Conservation (phyloP, 2,797 vertebrate species). For the Falco naumanni region DNA sequence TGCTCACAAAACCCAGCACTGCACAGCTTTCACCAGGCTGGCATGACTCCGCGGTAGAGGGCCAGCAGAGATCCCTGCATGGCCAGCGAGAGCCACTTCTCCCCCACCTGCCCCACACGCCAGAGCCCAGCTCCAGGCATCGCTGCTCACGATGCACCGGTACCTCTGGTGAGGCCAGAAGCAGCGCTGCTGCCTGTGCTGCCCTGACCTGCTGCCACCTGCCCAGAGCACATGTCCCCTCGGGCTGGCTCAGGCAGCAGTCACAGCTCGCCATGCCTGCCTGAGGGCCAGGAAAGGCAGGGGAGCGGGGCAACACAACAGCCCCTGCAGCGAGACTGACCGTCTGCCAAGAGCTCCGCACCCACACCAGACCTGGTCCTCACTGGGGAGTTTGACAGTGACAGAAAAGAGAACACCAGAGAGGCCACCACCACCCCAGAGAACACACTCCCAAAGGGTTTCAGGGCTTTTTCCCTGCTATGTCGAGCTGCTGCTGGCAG, state of each 20-base stretch:
- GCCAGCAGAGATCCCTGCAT: background rate
- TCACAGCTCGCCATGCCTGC: background rate
- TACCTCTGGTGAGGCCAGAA: background rate
- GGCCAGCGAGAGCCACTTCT: background rate
- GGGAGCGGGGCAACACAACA: background rate
- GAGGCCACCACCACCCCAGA: accelerated
- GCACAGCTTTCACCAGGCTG: background rate
- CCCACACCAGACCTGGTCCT: background rate
- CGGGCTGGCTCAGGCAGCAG: background rate
- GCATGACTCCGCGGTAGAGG: accelerated
- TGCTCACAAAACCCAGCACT: accelerated
- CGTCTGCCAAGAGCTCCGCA: background rate
- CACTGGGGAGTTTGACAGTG: background rate
- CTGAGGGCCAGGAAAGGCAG: background rate
- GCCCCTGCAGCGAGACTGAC: background rate
- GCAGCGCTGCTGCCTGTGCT: background rate
- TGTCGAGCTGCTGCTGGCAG: background rate
- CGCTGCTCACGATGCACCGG: background rate
- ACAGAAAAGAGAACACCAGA: background rate
- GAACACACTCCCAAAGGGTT: accelerated
- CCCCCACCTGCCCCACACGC: background rate
- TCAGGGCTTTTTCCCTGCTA: background rate
- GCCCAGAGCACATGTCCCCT: background rate
- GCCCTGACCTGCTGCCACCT: background rate
- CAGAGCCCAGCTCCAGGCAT: background rate